Conservation (phyloP, 2,113 vertebrate genomes). For the Carollia perspicillata region DNA sequence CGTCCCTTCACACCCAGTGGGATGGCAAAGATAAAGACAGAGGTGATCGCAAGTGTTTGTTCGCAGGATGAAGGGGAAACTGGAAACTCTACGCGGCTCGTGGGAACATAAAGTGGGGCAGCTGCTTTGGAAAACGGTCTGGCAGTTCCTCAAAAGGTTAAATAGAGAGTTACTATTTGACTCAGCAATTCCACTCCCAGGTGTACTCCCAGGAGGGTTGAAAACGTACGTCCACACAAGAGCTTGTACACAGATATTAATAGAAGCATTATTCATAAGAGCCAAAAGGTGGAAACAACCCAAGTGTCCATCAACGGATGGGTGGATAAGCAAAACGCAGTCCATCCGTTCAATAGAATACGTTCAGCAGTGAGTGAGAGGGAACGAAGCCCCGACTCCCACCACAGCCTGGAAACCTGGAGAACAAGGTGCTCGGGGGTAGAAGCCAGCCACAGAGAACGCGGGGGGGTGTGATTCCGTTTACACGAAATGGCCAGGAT, state of each 20-base stretch:
- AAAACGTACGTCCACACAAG: background rate
- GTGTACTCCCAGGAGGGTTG: background rate
- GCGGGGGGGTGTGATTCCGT: accelerated
- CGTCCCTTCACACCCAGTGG: background rate
- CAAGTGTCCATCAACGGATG: accelerated
- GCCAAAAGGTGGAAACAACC: background rate
- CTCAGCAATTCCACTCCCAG: constrained; percentile 1
- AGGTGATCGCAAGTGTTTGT: background rate
- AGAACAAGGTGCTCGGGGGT: background rate
- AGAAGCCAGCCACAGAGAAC: too few species aligned
- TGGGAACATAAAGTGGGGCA: too few species aligned
- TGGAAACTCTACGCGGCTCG: background rate
- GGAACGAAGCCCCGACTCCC: accelerated
- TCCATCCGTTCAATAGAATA: accelerated
- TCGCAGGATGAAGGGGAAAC: background rate
- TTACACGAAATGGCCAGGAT: background rate
- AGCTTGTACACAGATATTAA: background rate
- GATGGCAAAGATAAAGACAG: background rate
- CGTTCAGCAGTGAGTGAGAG: background rate
- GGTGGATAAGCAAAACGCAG: background rate
- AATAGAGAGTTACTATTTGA: background rate
- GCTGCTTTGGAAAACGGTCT: background rate
- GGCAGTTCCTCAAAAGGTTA: background rate
- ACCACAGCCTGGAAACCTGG: accelerated
- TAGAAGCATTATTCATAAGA: background rate